phyloP scores from a whole-genome alignment of 2,113 vertebrate genomes.

The Urocynchramus pylzowi region DNA sequence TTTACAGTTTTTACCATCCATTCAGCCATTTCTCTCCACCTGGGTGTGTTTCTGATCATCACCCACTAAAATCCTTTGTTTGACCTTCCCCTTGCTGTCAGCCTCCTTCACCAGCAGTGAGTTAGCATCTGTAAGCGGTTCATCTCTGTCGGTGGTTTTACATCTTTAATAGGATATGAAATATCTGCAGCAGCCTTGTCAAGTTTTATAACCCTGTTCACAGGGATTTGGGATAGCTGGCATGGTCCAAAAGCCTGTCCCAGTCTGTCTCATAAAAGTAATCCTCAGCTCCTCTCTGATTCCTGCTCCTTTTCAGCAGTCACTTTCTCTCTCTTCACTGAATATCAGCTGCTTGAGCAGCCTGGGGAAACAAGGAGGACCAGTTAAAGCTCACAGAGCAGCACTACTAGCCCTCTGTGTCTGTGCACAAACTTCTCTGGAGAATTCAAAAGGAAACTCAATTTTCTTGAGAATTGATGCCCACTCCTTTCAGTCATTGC shows the following conservation, averaged over 20 bases:
- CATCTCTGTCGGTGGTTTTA: slow-evolving; percentile 3
- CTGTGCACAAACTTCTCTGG: neutral
- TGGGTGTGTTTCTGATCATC: neutral
- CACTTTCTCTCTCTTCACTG: neutral
- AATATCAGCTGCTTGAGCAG: neutral
- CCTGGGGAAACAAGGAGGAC: neutral
- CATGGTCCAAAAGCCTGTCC: slow-evolving; percentile 20
- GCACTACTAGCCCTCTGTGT: rapidly evolving
- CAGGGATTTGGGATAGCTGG: slow-evolving; percentile 22
- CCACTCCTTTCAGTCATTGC: neutral
- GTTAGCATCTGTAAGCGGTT: neutral
- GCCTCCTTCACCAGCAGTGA: neutral
- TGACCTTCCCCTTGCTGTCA: neutral
- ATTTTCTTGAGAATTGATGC: neutral
- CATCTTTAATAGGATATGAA: slow-evolving; percentile 40
- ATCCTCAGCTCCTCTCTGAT: slow-evolving; percentile 29
- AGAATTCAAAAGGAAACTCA: neutral
- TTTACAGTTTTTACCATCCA: neutral
- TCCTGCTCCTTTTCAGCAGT: neutral
- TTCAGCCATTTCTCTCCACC: neutral
- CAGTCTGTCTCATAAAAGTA: slow-evolving; percentile 12
- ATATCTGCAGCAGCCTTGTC: slow-evolving; percentile 21
- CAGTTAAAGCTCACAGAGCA: neutral
- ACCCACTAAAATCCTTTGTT: neutral
- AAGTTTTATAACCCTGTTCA: slow-evolving; percentile 18